Percentiles rank a stretch among this genome's conserved stretches.
Conservation (phyloP, 2,797 vertebrate genomes). For the Hyperoplus immaculatus region DNA sequence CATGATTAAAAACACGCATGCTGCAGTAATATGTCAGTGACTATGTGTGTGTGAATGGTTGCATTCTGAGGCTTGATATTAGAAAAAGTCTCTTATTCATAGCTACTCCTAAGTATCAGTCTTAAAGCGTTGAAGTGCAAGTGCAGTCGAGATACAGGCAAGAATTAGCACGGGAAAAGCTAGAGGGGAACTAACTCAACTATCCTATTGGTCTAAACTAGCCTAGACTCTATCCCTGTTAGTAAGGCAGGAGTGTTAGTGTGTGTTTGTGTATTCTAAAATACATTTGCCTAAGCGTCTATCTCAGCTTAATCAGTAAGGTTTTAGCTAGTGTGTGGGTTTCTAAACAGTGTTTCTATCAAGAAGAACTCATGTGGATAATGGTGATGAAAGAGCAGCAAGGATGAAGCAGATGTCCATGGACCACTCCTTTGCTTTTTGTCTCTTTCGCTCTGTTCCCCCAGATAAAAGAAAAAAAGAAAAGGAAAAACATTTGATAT, state of each 20-base stretch:
- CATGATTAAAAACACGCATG: slow-evolving; percentile 56
- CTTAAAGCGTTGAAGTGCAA: slow-evolving; percentile 61
- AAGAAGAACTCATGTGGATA: slow-evolving; percentile 7
- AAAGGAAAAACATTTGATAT: not conserved
- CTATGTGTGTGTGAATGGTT: slow-evolving; percentile 26
- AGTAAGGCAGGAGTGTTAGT: slow-evolving; percentile 67
- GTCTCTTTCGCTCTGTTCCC: slow-evolving; percentile 14
- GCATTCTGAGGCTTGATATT: slow-evolving; percentile 51
- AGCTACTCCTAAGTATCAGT: slow-evolving; percentile 47
- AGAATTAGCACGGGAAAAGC: slow-evolving; percentile 57
- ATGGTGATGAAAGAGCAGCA: slow-evolving; percentile 41
- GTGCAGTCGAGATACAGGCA: slow-evolving; percentile 61
- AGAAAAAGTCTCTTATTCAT: slow-evolving; percentile 45
- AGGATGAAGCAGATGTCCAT: slow-evolving; percentile 31
- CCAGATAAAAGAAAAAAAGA: slow-evolving; percentile 23
- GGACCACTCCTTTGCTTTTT: slow-evolving; percentile 23
- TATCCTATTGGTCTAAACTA: slow-evolving; percentile 51
- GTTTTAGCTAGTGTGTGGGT: slow-evolving; percentile 35
- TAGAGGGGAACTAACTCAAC: slow-evolving; percentile 56
- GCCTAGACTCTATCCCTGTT: slow-evolving; percentile 61
- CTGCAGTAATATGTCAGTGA: slow-evolving; percentile 37
- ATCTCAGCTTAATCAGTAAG: slow-evolving; percentile 31
- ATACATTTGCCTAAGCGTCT: slow-evolving; percentile 54
- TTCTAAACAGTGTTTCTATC: slow-evolving; percentile 30
- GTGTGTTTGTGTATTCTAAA: slow-evolving; percentile 44